Evolutionary conservation across 2,113 vertebrate genomes (phyloP), one percentile per base, ranked within the genome.

Genomic region (Gymnocephalus cernua): DNA sequence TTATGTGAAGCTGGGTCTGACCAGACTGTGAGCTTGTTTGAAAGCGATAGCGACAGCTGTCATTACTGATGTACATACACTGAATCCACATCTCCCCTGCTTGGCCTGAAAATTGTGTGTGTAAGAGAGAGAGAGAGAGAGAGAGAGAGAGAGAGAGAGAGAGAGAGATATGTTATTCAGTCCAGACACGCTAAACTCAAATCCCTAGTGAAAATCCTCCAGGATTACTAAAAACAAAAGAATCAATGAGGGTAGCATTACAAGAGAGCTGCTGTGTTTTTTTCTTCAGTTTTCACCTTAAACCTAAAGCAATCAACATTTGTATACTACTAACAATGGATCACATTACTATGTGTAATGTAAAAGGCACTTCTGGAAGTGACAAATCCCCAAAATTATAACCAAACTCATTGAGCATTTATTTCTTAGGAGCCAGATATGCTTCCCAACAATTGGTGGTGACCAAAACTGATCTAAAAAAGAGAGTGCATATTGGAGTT

Each of bases 21-120:
- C 92, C 92, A 32, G 88, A 83, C 69, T 74, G 78, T 21, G 89
- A 82, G 73, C 85, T 84, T 63, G 90, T 84, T 61, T 93, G 92
- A 85, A 95, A 96, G 65, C 82, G 86, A 63, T 93, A 92, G 66
- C 92, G 91, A 73, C 94, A 95, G 82, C 79, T 91, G 83, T 95
- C 91, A 38, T 82, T 86, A 25, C 88, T 86, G 74, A 93, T 89
- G 87, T 94, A 95, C 86, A 94, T 83, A 56, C 95, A 96, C 74
- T 90, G 89, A 70, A 91, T 89, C 77, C 80, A 83, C 67, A 25
- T 74, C 53, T 90, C 86, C 12, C 79, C 87, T 59, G 83, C 25
- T 41, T 84, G 84, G 70, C 85, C 94, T 95, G 71, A 56, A 82
- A 9, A 73, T 57, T 44, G 23, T 53, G 9, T 68, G 15, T 62